These are phyloP conservation scores for Pseudanteris insignis DNA, from an alignment of 2,888 invertebrate species.

Conservation along the genomic window DNA sequence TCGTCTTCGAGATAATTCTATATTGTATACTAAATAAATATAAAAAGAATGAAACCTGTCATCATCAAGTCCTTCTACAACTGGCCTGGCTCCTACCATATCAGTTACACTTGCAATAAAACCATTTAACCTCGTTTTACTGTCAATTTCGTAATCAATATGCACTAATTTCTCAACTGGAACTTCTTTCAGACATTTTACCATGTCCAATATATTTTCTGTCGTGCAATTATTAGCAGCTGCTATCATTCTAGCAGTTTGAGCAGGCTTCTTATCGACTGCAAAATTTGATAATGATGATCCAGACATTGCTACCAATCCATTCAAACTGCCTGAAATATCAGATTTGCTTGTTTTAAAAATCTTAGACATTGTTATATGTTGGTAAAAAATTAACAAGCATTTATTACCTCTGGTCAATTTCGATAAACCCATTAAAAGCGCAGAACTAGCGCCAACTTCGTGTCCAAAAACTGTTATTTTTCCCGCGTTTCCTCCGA, in stretches of 20 bases:
- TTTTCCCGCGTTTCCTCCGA: conserved; percentile 79
- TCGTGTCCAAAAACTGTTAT: conserved; percentile 82
- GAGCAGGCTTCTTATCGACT: conserved; percentile 72
- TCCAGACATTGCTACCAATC: conserved; percentile 81
- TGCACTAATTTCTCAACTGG: conserved; percentile 65
- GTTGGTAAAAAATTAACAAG: too few species aligned
- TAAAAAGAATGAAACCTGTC: conserved; percentile 55
- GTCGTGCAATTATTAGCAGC: conserved; percentile 73
- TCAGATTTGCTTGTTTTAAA: background rate
- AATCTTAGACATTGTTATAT: conserved; percentile 6
- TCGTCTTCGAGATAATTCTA: background rate
- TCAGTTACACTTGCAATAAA: conserved; percentile 75
- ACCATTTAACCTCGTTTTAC: conserved; percentile 70
- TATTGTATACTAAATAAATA: too few species aligned
- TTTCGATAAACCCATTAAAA: conserved; percentile 74
- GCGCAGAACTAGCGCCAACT: conserved; percentile 79
- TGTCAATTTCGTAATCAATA: conserved; percentile 72
- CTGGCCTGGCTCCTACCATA: conserved; percentile 73
- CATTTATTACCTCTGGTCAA: conserved; percentile 69
- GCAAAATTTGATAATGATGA: conserved; percentile 78
- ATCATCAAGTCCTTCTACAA: conserved; percentile 76
- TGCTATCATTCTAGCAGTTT: conserved; percentile 73
- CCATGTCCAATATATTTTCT: conserved; percentile 71
- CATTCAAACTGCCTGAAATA: conserved; percentile 66
- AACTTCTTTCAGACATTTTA: conserved; percentile 73